phyloP scores from a whole-genome alignment of 2,113 vertebrate species.

The Aptenodytes patagonicus region DNA sequence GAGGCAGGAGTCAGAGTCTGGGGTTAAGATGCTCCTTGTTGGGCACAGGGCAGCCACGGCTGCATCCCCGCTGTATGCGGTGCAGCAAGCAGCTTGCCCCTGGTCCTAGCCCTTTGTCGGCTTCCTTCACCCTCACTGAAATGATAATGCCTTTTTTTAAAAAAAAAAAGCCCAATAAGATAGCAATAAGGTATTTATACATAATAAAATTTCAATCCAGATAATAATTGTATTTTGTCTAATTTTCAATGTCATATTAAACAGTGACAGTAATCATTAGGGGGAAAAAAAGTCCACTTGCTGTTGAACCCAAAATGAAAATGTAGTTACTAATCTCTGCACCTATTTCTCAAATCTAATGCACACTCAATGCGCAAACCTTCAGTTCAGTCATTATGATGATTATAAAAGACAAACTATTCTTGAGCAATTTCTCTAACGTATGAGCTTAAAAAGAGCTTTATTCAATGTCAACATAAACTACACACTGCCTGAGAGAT shows the following conservation, averaged over 20 bases:
- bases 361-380: neutral
- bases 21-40: neutral
- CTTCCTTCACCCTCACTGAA: neutral
- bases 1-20: neutral
- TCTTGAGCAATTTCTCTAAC: neutral
- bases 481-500: neutral
- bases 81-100: neutral
- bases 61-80: fast-evolving
- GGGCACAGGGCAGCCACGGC: neutral
- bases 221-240: neutral
- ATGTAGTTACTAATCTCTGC: neutral
- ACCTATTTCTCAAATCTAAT: neutral
- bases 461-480: neutral
- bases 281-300: neutral
- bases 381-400: neutral
- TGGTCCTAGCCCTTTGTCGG: neutral
- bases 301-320: neutral
- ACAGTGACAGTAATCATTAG: neutral
- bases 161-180: neutral
- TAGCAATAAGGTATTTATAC: neutral
- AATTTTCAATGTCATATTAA: neutral
- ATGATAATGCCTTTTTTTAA: neutral
- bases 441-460: neutral
- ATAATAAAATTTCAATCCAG: neutral
- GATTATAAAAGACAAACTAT: neutral